Evolutionary conservation across 1,140 invertebrate species (phyloP), one percentile per base, ranked within the genome.

Genomic region (Drosophila lacertosa): DNA sequence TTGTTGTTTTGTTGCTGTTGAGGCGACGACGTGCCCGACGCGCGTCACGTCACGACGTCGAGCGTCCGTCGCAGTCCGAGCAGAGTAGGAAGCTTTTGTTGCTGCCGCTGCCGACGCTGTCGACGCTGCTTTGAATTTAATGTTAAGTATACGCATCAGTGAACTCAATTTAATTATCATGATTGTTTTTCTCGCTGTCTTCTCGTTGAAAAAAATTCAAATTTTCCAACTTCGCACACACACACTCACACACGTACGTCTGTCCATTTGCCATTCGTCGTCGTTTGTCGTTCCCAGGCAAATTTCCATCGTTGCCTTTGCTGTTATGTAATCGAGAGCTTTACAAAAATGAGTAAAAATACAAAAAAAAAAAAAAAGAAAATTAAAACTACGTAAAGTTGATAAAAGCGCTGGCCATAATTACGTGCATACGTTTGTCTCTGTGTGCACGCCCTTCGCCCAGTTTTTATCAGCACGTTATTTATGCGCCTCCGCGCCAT

Each of bases 101-200:
- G 32, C 26, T 15, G 53, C 60, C 65, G 69, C 33, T 70, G 69
- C 24, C 42, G 60, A 37, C 35, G 65, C 35, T 63, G 44, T 50
- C 29, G 57, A 47, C 57, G 58, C 40, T 67, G 67, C 57, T 59
- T 89, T 89, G 77, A 64, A 70, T 79, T 88, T 78, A 89, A 88
- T 88, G 83, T 79, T 89, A 70, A 88, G 83, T 88, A 79, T 82
- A 88, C 83, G 83, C 83, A 89, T 88, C 83, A 88, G 83, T 88
- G 83, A 88, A 83, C 83, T 74, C 83, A 83, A 88, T 88, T 89
- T 89, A 88, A 88, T 88, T 88, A 88, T 89, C 82, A 77, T 88
- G 82, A 88, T 88, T 88, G 83, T 89, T 83, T 88, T 57, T 81
- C 64, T 60, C 70, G 63, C 65, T 78, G 72, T 83, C 62, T 84